Percentiles rank a stretch among this genome's conserved stretches.
phyloP scores from a whole-genome alignment of 2,797 vertebrate species.

The Sebastiscus albofasciatus region DNA sequence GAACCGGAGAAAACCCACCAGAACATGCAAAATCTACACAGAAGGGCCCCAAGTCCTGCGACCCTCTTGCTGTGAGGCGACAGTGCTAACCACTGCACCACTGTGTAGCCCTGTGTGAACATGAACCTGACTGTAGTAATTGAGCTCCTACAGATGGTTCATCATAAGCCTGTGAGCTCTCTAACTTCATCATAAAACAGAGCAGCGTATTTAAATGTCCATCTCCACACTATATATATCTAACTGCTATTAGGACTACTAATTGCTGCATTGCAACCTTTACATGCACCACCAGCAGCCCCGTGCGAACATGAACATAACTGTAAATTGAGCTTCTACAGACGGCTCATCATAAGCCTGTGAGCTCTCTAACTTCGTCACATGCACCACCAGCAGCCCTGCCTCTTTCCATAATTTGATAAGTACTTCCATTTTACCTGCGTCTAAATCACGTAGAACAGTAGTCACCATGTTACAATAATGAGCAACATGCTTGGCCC shows the following conservation, averaged over 20 bases:
- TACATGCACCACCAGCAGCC: too few relatives aligned
- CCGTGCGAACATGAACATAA: too few relatives aligned
- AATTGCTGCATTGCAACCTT: neutral
- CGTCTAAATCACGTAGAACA: neutral
- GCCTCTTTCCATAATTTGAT: neutral
- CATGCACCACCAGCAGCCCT: neutral
- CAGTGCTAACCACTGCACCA: too few relatives aligned
- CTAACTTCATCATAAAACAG: neutral
- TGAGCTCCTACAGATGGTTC: neutral
- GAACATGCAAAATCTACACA: too few relatives aligned
- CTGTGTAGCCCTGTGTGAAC: too few relatives aligned
- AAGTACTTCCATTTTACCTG: neutral
- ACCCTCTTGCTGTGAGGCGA: too few relatives aligned
- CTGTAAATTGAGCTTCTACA: too few relatives aligned
- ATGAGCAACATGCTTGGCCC: constrained; percentile 23
- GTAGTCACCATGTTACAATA: neutral
- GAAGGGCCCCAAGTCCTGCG: too few relatives aligned
- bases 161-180: neutral
- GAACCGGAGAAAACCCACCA: too few relatives aligned
- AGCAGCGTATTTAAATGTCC: neutral
- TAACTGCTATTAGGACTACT: neutral
- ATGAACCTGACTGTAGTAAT: neutral
- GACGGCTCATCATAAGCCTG: too few relatives aligned
- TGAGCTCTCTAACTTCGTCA: too few relatives aligned
- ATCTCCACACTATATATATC: neutral